Conservation (phyloP, 2,113 vertebrate genomes). For the Vulpes ferrilata region DNA sequence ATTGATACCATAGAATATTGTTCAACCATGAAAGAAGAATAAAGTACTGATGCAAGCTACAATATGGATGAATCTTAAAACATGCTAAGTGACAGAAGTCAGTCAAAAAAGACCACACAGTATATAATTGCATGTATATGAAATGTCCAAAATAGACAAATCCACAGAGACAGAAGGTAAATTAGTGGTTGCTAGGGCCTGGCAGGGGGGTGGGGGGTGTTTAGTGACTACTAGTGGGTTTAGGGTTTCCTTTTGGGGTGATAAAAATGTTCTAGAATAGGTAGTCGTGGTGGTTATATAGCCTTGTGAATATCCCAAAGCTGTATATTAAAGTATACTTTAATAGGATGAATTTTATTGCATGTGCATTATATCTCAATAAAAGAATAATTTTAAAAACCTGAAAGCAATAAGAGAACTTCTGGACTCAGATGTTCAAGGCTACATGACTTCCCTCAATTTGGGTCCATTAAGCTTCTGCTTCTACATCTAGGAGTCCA, state of each 20-base stretch:
- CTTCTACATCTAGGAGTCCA: neutral
- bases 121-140: neutral
- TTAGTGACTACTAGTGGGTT: neutral
- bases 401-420: neutral
- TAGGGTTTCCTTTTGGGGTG: neutral
- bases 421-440: slow-evolving; percentile 1
- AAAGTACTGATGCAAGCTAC: neutral
- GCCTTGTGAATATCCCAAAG: neutral
- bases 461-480: neutral
- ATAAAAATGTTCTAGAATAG: slow-evolving; percentile 33
- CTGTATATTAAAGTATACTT: neutral
- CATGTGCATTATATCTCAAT: neutral
- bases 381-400: neutral
- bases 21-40: neutral
- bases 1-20: neutral
- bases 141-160: neutral
- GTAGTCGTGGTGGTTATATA: neutral
- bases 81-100: neutral
- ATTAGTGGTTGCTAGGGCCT: neutral
- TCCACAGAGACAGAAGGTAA: neutral
- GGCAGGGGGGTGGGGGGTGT: neutral
- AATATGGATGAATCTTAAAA: neutral
- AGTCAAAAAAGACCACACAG: neutral
- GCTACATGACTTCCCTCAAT: neutral
- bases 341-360: neutral